These are phyloP conservation scores for Laticauda colubrina DNA, from an alignment of 2,113 vertebrate genomes.

Conservation along the genomic window DNA sequence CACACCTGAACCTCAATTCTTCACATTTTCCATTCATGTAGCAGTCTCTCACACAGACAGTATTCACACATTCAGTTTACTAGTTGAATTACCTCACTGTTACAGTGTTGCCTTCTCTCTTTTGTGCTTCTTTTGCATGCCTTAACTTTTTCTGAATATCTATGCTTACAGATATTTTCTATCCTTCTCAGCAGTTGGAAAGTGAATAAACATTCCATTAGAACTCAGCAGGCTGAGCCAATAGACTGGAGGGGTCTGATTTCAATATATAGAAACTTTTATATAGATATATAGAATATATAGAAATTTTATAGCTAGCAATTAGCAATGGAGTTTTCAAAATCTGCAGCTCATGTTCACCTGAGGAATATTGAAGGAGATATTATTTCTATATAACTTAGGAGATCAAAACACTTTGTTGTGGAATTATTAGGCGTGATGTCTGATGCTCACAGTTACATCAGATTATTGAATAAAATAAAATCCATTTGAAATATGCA, in stretches of 20 bases:
- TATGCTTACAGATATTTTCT: not conserved
- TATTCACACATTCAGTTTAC: not conserved
- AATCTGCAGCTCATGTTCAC: not conserved
- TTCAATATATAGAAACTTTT: not conserved
- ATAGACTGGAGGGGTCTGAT: not conserved
- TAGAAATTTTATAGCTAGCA: not conserved
- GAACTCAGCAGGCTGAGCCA: not conserved
- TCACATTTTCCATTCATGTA: not conserved
- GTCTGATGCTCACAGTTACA: not conserved
- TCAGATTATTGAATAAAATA: not conserved
- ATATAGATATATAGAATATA: too few species aligned
- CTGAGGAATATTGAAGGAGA: not conserved
- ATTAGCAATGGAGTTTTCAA: not conserved
- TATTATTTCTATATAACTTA: not conserved
- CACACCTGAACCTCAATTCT: not conserved
- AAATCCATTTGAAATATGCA: not conserved
- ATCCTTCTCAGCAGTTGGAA: not conserved
- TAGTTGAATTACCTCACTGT: not conserved
- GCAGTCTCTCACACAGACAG: not conserved
- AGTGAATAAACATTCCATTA: not conserved
- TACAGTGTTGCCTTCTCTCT: not conserved
- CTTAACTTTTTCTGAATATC: not conserved
- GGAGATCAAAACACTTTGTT: not conserved
- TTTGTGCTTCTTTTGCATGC: not conserved
- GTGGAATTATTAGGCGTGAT: not conserved